A percentile compares a stretch with the other conserved stretches of the same genome.
These are phyloP conservation scores for Acrossocheilus fasciatus DNA, from an alignment of 2,797 vertebrate genomes.

Conservation along the genomic window DNA sequence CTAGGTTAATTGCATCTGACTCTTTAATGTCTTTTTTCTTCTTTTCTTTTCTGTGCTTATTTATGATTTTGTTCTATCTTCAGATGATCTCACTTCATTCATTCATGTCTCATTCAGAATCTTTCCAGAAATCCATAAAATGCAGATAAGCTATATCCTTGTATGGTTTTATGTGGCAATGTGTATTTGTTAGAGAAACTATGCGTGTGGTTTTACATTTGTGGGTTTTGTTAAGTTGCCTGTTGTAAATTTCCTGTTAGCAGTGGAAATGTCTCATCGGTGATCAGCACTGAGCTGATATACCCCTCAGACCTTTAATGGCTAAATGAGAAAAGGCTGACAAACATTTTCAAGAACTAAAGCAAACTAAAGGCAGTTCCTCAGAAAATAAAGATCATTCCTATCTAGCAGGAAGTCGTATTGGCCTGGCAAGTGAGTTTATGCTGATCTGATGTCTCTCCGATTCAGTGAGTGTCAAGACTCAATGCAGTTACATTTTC, in stretches of 20 bases:
- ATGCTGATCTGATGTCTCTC: slow-evolving; percentile 11
- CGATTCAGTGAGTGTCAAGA: slow-evolving; percentile 5
- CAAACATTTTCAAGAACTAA: neutral
- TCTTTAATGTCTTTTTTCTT: neutral
- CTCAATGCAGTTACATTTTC: neutral
- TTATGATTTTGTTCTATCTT: neutral
- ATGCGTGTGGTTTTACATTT: neutral
- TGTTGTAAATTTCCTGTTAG: neutral
- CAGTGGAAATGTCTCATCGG: neutral
- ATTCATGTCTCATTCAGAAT: slow-evolving; percentile 13
- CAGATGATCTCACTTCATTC: neutral
- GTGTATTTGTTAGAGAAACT: neutral
- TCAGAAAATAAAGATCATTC: slow-evolving; percentile 18
- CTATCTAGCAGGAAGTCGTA: neutral
- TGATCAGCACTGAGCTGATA: neutral
- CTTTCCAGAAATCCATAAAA: slow-evolving; percentile 2
- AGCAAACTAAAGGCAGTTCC: neutral
- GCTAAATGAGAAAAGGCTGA: neutral
- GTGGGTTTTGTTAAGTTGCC: neutral
- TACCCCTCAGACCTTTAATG: neutral
- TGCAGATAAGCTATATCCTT: neutral
- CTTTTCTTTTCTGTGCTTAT: neutral
- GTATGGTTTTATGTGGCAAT: neutral
- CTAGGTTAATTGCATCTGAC: neutral
- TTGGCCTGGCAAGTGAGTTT: neutral